Percentiles rank a stretch among this genome's conserved stretches.
These are phyloP conservation scores for Tridacna crocea DNA, from an alignment of 2,888 invertebrate species.

Conservation along the genomic window DNA sequence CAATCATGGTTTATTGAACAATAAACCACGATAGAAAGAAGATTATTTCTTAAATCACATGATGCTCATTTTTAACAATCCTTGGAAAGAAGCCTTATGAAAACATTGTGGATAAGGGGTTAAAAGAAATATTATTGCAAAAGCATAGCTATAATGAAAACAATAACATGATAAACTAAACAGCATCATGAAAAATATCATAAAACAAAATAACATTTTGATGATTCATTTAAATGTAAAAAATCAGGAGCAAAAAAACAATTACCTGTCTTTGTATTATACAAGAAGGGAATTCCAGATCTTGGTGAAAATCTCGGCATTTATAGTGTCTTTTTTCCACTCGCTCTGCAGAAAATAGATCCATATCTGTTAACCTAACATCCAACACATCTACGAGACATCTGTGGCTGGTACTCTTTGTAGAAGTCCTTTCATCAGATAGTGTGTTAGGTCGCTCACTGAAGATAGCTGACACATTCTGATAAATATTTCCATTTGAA, in stretches of 20 bases:
- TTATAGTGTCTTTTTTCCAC: constrained; percentile 69
- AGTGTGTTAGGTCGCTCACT: not conserved
- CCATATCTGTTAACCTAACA: constrained; percentile 91
- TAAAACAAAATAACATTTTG: too few relatives aligned
- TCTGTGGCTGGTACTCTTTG: constrained; percentile 52
- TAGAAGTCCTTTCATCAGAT: constrained; percentile 17
- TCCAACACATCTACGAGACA: constrained; percentile 91
- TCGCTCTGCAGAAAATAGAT: constrained; percentile 89
- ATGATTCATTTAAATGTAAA: too few relatives aligned
- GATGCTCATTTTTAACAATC: too few relatives aligned
- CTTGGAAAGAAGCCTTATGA: too few relatives aligned
- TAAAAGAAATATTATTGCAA: too few relatives aligned
- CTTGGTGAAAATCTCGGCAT: constrained; percentile 60
- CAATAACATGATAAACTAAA: too few relatives aligned
- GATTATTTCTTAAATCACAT: too few relatives aligned
- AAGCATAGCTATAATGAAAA: too few relatives aligned
- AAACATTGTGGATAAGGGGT: too few relatives aligned
- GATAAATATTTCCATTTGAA: constrained; percentile 1
- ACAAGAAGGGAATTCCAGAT: constrained; percentile 82
- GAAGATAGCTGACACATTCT: constrained; percentile 20
- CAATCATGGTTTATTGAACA: too few relatives aligned
- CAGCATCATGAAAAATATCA: too few relatives aligned
- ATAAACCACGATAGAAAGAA: too few relatives aligned
- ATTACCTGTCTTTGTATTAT: constrained; percentile 79
- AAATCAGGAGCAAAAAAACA: not conserved